Conservation (phyloP, 2,113 vertebrate genomes). For the Gadus chalcogrammus region DNA sequence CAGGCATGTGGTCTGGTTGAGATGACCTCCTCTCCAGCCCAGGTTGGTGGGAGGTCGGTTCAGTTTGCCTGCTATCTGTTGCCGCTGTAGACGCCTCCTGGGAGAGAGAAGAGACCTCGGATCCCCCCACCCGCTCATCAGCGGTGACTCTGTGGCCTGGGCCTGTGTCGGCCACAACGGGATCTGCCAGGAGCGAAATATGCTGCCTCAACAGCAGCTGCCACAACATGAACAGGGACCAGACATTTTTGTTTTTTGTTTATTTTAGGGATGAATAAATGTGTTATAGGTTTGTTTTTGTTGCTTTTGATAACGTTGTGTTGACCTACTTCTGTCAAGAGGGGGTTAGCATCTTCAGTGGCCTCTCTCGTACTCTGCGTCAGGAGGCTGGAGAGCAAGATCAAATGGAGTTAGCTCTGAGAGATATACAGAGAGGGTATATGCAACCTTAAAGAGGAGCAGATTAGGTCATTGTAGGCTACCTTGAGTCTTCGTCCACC, state of each 20-base stretch:
- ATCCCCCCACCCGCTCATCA: slow-evolving; percentile 32
- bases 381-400: slow-evolving; percentile 73
- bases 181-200: slow-evolving; percentile 71
- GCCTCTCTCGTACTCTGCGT: slow-evolving; percentile 63
- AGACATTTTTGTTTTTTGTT: not conserved
- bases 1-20: slow-evolving; percentile 77
- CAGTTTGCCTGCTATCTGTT: slow-evolving; percentile 70
- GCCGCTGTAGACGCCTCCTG: not conserved
- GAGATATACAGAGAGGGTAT: too few species aligned
- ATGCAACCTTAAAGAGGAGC: too few species aligned
- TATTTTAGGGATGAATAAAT: not conserved
- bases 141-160: slow-evolving; percentile 25
- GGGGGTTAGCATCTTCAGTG: slow-evolving; percentile 71
- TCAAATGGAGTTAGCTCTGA: not conserved
- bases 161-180: slow-evolving; percentile 62
- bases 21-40: slow-evolving; percentile 69
- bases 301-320: slow-evolving; percentile 1
- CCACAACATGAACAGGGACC: slow-evolving; percentile 77
- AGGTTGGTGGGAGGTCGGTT: slow-evolving; percentile 66
- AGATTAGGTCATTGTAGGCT: slow-evolving; percentile 14
- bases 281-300: not conserved
- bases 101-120: slow-evolving; percentile 18
- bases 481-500: slow-evolving; percentile 87
- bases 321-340: slow-evolving; percentile 82
- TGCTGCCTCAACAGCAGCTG: slow-evolving; percentile 78